Conservation (phyloP, 2,113 vertebrate genomes). For the Ceyx melanurus region DNA sequence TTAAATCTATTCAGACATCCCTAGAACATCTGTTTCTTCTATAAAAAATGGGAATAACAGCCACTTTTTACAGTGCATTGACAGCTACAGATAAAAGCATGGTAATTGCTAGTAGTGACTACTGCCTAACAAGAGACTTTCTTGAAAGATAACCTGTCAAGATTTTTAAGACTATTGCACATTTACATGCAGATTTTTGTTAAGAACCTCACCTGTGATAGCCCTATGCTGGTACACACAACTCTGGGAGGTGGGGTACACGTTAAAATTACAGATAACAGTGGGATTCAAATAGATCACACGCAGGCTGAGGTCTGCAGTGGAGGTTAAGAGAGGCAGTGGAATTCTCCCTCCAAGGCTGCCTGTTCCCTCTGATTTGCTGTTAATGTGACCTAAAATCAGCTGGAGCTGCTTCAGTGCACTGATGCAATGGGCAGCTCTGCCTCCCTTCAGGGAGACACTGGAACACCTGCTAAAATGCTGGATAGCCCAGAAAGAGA, state of each 20-base stretch:
- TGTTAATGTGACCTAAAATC: neutral
- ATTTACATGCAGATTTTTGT: neutral
- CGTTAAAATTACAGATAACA: neutral
- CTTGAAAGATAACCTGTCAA: neutral
- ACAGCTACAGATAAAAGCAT: conserved; percentile 42
- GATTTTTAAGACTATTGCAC: neutral
- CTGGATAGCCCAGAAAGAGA: neutral
- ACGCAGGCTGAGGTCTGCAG: neutral
- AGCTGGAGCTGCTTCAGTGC: neutral
- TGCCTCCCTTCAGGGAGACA: neutral
- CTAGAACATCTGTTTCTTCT: conserved; percentile 45
- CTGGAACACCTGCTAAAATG: neutral
- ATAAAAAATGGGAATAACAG: neutral
- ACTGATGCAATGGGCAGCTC: neutral
- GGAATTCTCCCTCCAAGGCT: neutral
- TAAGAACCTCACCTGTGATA: neutral
- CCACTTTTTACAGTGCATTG: neutral
- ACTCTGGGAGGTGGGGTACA: neutral
- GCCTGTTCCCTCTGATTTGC: neutral
- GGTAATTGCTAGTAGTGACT: conserved; percentile 19
- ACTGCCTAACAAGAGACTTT: neutral
- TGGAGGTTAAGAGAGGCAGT: neutral
- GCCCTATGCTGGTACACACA: neutral
- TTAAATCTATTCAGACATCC: conserved; percentile 26
- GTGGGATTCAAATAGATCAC: neutral